A percentile compares a stretch with the other conserved stretches of the same genome.
Conservation (phyloP, 2,797 vertebrate genomes). For the Manis pentadactyla region DNA sequence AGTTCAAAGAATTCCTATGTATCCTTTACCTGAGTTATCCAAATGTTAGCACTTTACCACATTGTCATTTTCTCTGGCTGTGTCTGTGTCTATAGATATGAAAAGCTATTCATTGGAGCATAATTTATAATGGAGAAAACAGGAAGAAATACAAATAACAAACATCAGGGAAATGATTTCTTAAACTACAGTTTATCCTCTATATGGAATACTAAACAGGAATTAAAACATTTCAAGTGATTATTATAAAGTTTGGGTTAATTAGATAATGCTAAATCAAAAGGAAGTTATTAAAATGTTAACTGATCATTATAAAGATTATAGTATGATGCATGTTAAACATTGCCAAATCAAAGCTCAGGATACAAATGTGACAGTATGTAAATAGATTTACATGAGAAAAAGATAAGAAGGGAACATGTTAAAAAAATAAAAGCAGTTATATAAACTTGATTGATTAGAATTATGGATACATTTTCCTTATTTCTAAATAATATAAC, state of each 20-base stretch:
- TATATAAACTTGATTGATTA: neutral
- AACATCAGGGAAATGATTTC: neutral
- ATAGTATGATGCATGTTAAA: neutral
- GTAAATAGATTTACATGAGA: neutral
- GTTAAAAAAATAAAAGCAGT: neutral
- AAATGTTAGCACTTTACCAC: neutral
- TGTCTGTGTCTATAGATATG: conserved; percentile 7
- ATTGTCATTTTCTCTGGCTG: neutral
- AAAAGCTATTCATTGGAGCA: conserved; percentile 12
- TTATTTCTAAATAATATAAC: conserved; percentile 20
- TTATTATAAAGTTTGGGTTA: neutral
- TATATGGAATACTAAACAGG: neutral
- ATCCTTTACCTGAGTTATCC: neutral
- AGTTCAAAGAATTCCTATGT: conserved; percentile 9
- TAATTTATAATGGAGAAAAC: conserved; percentile 23
- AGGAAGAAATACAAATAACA: conserved; percentile 1
- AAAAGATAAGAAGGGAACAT: neutral
- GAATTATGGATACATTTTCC: neutral
- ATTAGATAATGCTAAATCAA: neutral
- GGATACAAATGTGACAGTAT: neutral
- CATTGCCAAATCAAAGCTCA: conserved; percentile 31
- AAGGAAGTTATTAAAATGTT: neutral
- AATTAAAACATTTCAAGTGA: conserved; percentile 1
- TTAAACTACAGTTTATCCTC: neutral
- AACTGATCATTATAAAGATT: conserved; percentile 33